A percentile compares a stretch with the other conserved stretches of the same genome.
Evolutionary conservation across 2,113 vertebrate species (phyloP).

Genomic region (Columba janthina): DNA sequence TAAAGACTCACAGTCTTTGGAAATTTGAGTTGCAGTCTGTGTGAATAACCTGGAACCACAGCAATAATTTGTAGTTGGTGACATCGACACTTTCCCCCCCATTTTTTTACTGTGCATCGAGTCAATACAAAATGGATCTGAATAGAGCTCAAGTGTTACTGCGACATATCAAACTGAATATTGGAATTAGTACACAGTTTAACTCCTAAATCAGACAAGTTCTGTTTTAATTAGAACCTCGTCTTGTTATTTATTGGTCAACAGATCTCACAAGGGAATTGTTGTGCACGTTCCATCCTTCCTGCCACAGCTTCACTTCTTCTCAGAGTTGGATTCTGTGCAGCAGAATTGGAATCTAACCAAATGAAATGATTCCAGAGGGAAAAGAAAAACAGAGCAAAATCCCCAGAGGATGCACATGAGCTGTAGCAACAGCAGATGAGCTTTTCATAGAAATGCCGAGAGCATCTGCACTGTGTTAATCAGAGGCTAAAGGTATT

Average conservation of each 20-base stretch:
- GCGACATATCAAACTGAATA: neutral
- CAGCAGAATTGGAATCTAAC: neutral
- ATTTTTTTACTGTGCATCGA: neutral
- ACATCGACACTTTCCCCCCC: neutral
- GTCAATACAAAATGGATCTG: neutral
- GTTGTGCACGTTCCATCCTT: constrained; percentile 1
- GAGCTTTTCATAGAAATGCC: neutral
- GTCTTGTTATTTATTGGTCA: constrained; percentile 22
- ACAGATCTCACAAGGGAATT: neutral
- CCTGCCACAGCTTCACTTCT: constrained; percentile 4
- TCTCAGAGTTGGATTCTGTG: constrained; percentile 3
- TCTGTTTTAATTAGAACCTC: neutral
- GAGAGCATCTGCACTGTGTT: neutral
- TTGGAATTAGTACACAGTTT: neutral
- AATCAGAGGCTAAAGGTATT: neutral
- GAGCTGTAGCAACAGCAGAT: constrained; percentile 16
- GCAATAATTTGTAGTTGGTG: neutral
- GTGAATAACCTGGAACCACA: neutral
- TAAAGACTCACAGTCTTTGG: neutral
- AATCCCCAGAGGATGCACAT: neutral
- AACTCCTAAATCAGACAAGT: neutral
- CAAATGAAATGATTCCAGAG: constrained; percentile 34
- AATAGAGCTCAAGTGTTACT: neutral
- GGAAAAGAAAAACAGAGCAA: constrained; percentile 1
- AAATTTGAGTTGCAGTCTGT: neutral